Conservation (phyloP, 2,797 vertebrate genomes). For the Falco columbarius region DNA sequence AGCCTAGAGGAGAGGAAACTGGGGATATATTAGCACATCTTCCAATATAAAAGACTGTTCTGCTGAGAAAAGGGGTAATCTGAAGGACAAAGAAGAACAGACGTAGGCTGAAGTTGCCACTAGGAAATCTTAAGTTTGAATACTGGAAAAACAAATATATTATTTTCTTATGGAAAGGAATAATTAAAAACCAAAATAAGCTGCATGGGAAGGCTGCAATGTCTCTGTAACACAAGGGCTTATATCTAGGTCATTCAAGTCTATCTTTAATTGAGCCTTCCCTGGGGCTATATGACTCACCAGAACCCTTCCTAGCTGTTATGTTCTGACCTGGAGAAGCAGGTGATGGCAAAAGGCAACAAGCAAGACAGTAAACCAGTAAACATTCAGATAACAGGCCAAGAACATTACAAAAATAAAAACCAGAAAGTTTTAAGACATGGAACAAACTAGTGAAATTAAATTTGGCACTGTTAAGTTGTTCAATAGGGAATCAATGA, state of each 20-base stretch:
- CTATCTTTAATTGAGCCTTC: conserved; percentile 42
- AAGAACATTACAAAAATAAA: background rate
- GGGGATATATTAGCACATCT: background rate
- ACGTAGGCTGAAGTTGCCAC: background rate
- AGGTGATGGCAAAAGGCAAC: conserved; percentile 20
- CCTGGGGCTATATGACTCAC: conserved; percentile 62
- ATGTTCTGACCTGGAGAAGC: background rate
- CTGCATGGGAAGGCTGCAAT: background rate
- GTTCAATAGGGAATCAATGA: background rate
- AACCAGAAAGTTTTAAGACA: background rate
- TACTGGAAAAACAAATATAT: background rate
- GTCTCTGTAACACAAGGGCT: conserved; percentile 14
- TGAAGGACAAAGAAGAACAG: background rate
- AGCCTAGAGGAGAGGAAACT: background rate
- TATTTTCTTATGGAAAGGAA: background rate
- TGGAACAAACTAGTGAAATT: background rate
- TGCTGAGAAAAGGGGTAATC: background rate
- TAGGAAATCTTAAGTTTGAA: background rate
- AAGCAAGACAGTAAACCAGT: background rate
- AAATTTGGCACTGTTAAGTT: background rate
- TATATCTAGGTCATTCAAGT: conserved; percentile 38
- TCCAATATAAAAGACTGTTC: background rate
- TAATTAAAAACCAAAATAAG: background rate
- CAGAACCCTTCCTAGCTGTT: background rate
- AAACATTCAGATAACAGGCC: background rate